Conservation (phyloP, 2,797 vertebrate species). For the Cirrhinus mrigala region DNA sequence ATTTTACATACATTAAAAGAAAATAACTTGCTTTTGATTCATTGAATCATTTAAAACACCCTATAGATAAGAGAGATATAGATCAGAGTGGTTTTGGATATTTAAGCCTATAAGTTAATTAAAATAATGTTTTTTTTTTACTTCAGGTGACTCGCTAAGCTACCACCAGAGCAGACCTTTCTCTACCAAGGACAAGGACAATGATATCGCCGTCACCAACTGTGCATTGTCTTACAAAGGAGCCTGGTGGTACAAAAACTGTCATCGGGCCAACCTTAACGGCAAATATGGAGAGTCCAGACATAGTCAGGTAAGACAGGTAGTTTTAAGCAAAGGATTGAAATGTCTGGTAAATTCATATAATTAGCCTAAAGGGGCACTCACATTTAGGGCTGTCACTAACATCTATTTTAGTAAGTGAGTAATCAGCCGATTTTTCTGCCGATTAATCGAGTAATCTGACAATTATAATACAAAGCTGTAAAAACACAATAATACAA, state of each 20-base stretch:
- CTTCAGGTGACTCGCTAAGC: slow-evolving; percentile 93
- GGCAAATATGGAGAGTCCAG: slow-evolving; percentile 98
- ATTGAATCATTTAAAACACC: neutral
- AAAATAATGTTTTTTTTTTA: slow-evolving; percentile 32
- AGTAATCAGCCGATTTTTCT: too few species aligned
- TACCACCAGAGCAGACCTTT: slow-evolving; percentile 98
- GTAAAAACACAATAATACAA: too few species aligned
- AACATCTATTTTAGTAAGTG: too few species aligned
- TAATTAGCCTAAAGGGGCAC: neutral
- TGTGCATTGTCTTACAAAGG: slow-evolving; percentile 99
- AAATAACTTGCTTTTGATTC: neutral
- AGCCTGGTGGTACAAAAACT: slow-evolving; percentile 99
- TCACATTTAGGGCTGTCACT: neutral
- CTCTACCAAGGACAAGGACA: slow-evolving; percentile 98
- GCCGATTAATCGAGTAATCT: too few species aligned
- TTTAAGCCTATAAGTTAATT: neutral
- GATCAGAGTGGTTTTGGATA: neutral
- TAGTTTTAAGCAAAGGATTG: too few species aligned
- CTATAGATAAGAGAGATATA: too few species aligned
- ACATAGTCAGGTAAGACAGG: slow-evolving; percentile 92
- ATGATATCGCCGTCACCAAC: slow-evolving; percentile 97
- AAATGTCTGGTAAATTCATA: neutral
- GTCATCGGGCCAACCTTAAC: slow-evolving; percentile 97
- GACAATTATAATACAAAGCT: too few species aligned
- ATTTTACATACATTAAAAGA: neutral